A percentile compares a stretch with the other conserved stretches of the same genome.
Evolutionary conservation across 2,797 vertebrate genomes (phyloP).

Genomic region (Toxotes lorentzi): DNA sequence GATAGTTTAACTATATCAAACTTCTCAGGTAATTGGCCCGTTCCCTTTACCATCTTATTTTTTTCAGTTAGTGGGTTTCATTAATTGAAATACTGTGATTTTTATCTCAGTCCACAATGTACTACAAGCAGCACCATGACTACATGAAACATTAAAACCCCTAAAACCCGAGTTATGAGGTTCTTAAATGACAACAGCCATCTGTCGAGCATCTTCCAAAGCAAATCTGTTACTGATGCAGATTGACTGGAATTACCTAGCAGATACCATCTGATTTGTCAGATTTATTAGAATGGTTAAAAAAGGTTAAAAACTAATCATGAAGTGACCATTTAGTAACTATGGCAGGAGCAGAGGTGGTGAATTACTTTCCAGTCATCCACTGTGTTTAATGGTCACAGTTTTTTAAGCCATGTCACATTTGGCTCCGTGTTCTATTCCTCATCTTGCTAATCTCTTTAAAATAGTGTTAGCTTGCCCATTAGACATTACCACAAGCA

Average conservation of each 20-base stretch:
- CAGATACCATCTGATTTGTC: constrained; percentile 13
- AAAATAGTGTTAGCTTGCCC: constrained; percentile 69
- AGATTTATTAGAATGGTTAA: constrained; percentile 52
- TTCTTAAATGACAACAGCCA: constrained; percentile 4
- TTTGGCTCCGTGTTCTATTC: constrained; percentile 58
- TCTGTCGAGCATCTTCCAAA: constrained; percentile 33
- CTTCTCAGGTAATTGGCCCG: neutral
- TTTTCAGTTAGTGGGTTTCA: neutral
- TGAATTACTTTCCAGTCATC: constrained; percentile 45
- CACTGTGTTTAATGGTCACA: constrained; percentile 46
- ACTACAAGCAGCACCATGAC: neutral
- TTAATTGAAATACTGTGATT: neutral
- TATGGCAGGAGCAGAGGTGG: constrained; percentile 35
- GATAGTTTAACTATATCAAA: neutral
- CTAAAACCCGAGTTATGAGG: neutral
- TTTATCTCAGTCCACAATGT: neutral
- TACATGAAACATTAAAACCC: neutral
- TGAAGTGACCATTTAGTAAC: constrained; percentile 44
- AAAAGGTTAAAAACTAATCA: constrained; percentile 64
- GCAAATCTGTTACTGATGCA: constrained; percentile 2
- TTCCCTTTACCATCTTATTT: neutral
- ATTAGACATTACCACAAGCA: constrained; percentile 69
- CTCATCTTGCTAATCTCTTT: constrained; percentile 70
- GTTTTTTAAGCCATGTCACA: constrained; percentile 67
- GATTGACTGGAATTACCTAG: constrained; percentile 22